Evolutionary conservation across 2,888 invertebrate genomes (phyloP).

Genomic region (Aromia moschata): DNA sequence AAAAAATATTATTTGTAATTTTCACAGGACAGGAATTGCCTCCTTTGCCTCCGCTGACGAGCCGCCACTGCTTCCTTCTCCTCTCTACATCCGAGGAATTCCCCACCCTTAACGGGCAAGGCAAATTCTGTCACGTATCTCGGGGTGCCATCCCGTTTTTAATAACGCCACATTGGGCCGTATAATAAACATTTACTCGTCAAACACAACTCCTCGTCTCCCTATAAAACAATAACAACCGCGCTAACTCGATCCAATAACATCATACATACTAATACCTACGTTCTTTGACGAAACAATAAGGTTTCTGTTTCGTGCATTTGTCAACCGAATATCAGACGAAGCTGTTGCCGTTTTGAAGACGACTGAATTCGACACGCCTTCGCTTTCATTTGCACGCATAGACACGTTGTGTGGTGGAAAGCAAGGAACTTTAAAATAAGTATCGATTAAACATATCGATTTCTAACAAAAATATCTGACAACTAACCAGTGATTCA

Average conservation of each 20-base stretch:
- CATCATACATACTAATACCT: conserved; percentile 57
- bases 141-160: conserved; percentile 54
- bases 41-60: no score
- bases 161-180: conserved; percentile 54
- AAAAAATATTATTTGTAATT: no score
- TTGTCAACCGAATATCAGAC: conserved; percentile 3
- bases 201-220: conserved; percentile 53
- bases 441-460: no score
- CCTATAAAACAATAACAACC: conserved; percentile 55
- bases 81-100: no score
- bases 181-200: conserved; percentile 59
- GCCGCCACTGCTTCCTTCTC: no score
- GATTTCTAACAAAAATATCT: no score
- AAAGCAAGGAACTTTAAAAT: no score
- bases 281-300: conserved; percentile 35
- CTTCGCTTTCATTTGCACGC: no score
- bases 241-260: conserved; percentile 42
- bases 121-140: conserved; percentile 57
- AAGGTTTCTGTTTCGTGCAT: conserved; percentile 20
- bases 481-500: no score
- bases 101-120: no score
- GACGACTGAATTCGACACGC: not conserved
- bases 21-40: no score
- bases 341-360: not conserved
- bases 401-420: no score